A percentile compares a stretch with the other conserved stretches of the same genome.
Conservation (phyloP, 2,797 vertebrate genomes). For the Argyrosomus regius region DNA sequence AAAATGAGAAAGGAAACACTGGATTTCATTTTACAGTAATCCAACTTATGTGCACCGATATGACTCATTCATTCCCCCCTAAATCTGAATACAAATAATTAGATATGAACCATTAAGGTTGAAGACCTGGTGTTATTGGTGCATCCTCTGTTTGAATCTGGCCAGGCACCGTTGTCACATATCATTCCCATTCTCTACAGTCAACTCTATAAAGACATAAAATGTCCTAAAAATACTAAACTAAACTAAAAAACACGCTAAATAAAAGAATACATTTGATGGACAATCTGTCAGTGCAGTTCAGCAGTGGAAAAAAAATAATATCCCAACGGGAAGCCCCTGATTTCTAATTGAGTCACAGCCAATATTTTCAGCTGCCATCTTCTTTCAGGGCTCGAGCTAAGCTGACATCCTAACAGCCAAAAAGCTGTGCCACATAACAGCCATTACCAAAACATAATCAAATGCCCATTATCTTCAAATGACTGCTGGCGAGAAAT, state of each 20-base stretch:
- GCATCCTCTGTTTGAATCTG: neutral
- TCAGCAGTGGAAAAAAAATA: conserved; percentile 20
- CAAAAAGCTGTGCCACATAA: conserved; percentile 51
- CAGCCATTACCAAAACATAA: conserved; percentile 52
- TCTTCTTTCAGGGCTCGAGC: conserved; percentile 29
- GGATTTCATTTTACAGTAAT: neutral
- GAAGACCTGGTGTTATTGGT: neutral
- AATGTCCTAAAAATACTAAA: neutral
- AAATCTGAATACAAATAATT: conserved; percentile 7
- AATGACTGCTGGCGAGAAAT: conserved; percentile 45
- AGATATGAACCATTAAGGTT: neutral
- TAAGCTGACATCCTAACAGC: conserved; percentile 35
- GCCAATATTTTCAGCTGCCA: conserved; percentile 54
- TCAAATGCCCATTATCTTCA: conserved; percentile 63
- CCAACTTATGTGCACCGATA: neutral
- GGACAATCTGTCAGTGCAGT: conserved; percentile 13
- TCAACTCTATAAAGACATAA: neutral
- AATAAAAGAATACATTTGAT: neutral
- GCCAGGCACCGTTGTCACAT: neutral
- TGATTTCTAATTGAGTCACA: conserved; percentile 46
- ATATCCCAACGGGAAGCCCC: conserved; percentile 13
- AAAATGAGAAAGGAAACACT: neutral
- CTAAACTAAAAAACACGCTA: neutral
- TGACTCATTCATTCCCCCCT: neutral
- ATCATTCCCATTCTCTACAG: neutral